phyloP scores from a whole-genome alignment of 2,113 vertebrate species.

The Aldabrachelys gigantea region DNA sequence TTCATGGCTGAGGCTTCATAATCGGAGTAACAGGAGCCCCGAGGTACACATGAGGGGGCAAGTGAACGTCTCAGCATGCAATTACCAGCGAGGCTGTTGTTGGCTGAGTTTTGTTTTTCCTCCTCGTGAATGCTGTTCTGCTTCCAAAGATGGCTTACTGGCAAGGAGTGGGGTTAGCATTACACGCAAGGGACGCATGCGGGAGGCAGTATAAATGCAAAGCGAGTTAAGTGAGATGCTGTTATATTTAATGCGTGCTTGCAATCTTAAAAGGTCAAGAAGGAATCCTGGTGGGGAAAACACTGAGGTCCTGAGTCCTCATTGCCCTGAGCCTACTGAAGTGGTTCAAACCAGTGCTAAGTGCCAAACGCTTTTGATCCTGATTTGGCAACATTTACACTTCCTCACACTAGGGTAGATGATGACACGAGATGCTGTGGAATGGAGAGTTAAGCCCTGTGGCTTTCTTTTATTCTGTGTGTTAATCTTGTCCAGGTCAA shows the following conservation, averaged over 20 bases:
- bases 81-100: constrained; percentile 52
- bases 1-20: constrained; percentile 27
- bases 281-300: constrained; percentile 14
- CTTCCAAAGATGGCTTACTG: constrained; percentile 48
- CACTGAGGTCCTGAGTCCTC: not conserved
- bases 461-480: not conserved
- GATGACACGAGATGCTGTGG: not conserved
- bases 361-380: not conserved
- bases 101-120: constrained; percentile 57
- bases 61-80: constrained; percentile 51
- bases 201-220: constrained; percentile 32
- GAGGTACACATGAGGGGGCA: not conserved
- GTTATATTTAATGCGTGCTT: not conserved
- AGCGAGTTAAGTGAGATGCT: constrained; percentile 35
- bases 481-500: not conserved
- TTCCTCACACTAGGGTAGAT: not conserved
- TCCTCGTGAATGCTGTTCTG: constrained; percentile 55
- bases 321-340: not conserved
- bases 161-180: not conserved
- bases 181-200: not conserved
- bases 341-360: not conserved
- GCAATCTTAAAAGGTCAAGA: not conserved
- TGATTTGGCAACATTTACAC: not conserved
- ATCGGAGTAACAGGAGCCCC: not conserved
- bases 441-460: not conserved